Conservation (phyloP, 2,888 invertebrate genomes). For the Ophioninae sp. region DNA sequence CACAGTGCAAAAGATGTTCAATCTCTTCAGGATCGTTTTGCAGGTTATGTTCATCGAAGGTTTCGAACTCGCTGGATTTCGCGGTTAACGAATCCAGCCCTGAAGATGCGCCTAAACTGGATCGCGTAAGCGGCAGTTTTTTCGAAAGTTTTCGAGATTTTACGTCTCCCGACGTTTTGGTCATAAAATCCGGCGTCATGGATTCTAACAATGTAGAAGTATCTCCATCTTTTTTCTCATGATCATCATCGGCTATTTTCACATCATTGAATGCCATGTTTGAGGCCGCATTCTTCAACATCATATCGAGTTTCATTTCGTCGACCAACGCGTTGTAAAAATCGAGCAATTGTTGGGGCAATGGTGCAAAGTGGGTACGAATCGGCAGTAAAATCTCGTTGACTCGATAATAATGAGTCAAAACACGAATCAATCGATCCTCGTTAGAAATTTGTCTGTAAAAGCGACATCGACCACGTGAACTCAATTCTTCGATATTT, state of each 20-base stretch:
- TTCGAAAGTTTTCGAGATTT: slow-evolving; percentile 26
- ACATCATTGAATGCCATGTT: background rate
- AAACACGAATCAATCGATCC: slow-evolving; percentile 73
- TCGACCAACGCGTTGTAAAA: slow-evolving; percentile 75
- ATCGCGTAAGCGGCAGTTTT: slow-evolving; percentile 28
- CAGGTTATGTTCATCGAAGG: background rate
- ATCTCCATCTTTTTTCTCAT: slow-evolving; percentile 15
- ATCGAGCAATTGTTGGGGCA: slow-evolving; percentile 71
- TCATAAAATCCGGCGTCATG: background rate
- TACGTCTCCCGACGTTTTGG: slow-evolving; percentile 6
- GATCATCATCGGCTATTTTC: background rate
- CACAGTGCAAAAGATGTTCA: slow-evolving; percentile 68
- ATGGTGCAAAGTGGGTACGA: slow-evolving; percentile 73
- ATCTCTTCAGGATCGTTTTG: slow-evolving; percentile 65
- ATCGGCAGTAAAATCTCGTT: slow-evolving; percentile 79
- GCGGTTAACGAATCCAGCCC: slow-evolving; percentile 49
- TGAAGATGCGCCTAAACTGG: slow-evolving; percentile 8
- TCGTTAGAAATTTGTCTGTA: slow-evolving; percentile 76
- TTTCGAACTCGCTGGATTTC: slow-evolving; percentile 16
- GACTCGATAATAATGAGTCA: slow-evolving; percentile 78
- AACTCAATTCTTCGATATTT: background rate
- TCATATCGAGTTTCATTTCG: slow-evolving; percentile 59
- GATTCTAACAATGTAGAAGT: background rate
- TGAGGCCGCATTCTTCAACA: slow-evolving; percentile 36
- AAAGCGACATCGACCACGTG: background rate